phyloP scores from a whole-genome alignment of 1,140 invertebrate species.

The Aphis craccivora region DNA sequence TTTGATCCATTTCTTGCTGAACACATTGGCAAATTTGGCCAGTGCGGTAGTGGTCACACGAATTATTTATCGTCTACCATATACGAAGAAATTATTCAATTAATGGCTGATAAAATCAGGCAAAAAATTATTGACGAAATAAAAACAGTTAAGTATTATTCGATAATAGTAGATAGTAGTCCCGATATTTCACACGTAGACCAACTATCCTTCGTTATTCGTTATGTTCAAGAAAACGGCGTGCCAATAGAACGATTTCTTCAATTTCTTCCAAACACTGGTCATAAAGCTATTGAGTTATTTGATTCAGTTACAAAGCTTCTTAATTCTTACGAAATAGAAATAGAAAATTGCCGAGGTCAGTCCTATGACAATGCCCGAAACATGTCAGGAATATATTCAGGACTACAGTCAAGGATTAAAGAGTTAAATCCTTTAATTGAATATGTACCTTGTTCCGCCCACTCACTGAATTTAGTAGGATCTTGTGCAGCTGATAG shows the following conservation, averaged over 20 bases:
- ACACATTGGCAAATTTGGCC: constrained; percentile 59
- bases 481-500: constrained; percentile 62
- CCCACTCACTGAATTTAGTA: constrained; percentile 63
- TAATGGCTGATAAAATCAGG: constrained; percentile 60
- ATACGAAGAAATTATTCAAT: constrained; percentile 60
- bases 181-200: constrained; percentile 54
- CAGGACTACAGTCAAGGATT: too few relatives aligned
- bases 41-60: constrained; percentile 59
- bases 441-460: too few relatives aligned
- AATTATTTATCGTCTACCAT: too few relatives aligned
- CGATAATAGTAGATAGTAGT: constrained; percentile 59
- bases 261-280: constrained; percentile 30
- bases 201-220: constrained; percentile 56
- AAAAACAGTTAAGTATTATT: constrained; percentile 64
- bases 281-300: constrained; percentile 47
- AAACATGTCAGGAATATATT: too few relatives aligned
- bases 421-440: too few relatives aligned
- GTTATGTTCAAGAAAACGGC: constrained; percentile 57
- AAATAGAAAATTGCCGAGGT: constrained; percentile 59
- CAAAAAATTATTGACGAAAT: constrained; percentile 61
- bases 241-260: constrained; percentile 49
- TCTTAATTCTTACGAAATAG: constrained; percentile 39
- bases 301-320: constrained; percentile 20
- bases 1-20: constrained; percentile 60
- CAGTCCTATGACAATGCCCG: constrained; percentile 62